Base-by-base conservation (phyloP, 1,140 invertebrate genomes). In the Bombus sibiricus region DNA sequence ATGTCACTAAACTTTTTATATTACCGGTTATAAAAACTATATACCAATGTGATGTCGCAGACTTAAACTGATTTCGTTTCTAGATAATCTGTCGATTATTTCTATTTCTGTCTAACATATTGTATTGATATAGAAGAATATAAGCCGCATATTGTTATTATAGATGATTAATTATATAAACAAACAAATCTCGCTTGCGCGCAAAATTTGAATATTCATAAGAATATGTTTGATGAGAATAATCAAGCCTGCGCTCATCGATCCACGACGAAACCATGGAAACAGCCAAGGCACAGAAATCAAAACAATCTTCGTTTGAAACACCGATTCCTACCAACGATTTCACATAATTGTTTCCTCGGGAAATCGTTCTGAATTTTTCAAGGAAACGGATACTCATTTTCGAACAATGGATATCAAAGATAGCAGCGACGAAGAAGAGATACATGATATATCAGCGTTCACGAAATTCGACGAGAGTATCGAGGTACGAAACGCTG, bases 381-480 rank as follows among this genome's bases (percentile, higher is more conserved):
- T 10, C 53, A 37, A 59, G 34, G 62, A 28, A 34, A 39, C 43
- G 32, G 18, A 28, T 32, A n/a, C 8, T 28, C 28, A 2, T 53
- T 18, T 22, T 75, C 18, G 22, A 64, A 37, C 85, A 39, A 93
- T 92, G 85, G 90, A 94, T 57, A 41, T 75, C 0, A 93, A 90
- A 79, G 92, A 92, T 3, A 94, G 92, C 86, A 93, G 92, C 68
- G 88, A 92, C 53, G 93, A 95, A 37, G 91, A 94, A 77, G 91
- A 94, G 34, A 91, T 91, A 59, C 64, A 85, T 25, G 73, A 89
- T 53, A 86, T 93, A 39, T 91, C 93, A 3, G 88, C 92, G 10
- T 94, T 93, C 47, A 91, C 90, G 6, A 95, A 95, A 88, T 95
- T 93, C 73, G 95, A 95, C 81, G 95, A 95, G 78, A 91, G 92